Evolutionary conservation across 1,140 invertebrate species (phyloP).

Genomic region (Arctopsyche grandis): DNA sequence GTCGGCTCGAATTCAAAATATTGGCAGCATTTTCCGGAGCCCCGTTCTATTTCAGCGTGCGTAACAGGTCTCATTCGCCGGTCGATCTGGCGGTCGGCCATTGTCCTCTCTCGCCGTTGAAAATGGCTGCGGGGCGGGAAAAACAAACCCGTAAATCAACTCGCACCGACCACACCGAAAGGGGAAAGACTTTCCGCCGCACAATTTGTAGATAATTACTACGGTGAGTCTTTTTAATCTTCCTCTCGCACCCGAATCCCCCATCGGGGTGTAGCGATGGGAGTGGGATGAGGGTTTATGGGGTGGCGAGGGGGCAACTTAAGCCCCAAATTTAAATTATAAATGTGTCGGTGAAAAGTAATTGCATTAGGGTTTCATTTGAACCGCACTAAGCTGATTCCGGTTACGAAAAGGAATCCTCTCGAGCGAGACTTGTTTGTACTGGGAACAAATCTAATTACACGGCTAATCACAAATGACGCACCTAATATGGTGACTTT

Average conservation of each 20-base stretch:
- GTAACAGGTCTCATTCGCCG: too few relatives aligned
- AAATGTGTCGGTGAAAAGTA: constrained; percentile 17
- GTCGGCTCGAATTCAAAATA: too few relatives aligned
- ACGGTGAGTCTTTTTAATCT: constrained; percentile 23
- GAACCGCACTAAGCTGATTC: constrained; percentile 1
- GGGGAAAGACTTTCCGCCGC: background rate
- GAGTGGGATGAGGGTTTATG: too few relatives aligned
- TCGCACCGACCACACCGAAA: too few relatives aligned
- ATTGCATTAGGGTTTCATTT: constrained; percentile 23
- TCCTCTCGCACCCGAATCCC: background rate
- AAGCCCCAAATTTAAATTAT: constrained; percentile 23
- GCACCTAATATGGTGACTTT: too few relatives aligned
- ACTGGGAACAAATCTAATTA: background rate
- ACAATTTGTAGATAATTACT: constrained; percentile 27
- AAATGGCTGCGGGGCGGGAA: too few relatives aligned
- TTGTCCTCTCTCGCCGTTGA: too few relatives aligned
- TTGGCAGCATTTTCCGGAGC: too few relatives aligned
- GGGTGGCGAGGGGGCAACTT: background rate
- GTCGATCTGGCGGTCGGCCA: too few relatives aligned
- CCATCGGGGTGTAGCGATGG: background rate
- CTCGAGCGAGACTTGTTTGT: background rate
- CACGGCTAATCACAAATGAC: background rate
- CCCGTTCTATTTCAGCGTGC: too few relatives aligned
- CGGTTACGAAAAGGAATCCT: background rate
- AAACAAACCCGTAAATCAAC: too few relatives aligned